Percentiles rank a stretch among this genome's conserved stretches.
These are phyloP conservation scores for Dinomys branickii DNA, from an alignment of 2,113 vertebrate genomes.

Conservation along the genomic window DNA sequence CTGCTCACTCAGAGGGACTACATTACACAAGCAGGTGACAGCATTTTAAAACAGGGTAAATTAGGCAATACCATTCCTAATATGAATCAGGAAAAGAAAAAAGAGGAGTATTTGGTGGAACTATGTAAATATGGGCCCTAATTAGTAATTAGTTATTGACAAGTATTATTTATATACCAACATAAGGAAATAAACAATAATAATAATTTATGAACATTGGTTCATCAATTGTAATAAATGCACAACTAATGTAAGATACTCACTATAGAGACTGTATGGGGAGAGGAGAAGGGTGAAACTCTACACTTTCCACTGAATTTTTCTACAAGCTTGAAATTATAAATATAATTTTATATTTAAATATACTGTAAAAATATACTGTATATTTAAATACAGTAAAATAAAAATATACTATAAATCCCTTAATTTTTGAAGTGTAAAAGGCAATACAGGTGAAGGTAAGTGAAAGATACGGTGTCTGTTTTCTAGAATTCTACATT, in stretches of 20 bases:
- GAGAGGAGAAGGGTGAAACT: background rate
- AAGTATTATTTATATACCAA: background rate
- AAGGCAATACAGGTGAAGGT: background rate
- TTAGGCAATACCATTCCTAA: background rate
- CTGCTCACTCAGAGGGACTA: background rate
- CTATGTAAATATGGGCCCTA: background rate
- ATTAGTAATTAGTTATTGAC: background rate
- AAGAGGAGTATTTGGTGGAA: background rate
- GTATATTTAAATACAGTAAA: too few species aligned
- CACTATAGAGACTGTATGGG: background rate
- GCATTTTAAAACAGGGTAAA: background rate
- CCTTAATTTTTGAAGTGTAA: background rate
- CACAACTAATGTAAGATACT: background rate
- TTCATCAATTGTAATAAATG: background rate
- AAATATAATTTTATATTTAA: too few species aligned
- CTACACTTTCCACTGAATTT: slow-evolving; percentile 18
- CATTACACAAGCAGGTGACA: slow-evolving; percentile 8
- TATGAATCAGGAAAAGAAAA: background rate
- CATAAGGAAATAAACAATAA: slow-evolving; percentile 5
- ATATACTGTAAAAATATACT: too few species aligned
- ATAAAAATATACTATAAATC: background rate
- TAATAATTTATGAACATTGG: background rate
- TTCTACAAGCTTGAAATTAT: background rate
- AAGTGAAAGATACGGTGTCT: background rate
- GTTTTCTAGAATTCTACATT: slow-evolving; percentile 7